Evolutionary conservation across 2,113 vertebrate species (phyloP).

Genomic region (Piliocolobus tephrosceles): DNA sequence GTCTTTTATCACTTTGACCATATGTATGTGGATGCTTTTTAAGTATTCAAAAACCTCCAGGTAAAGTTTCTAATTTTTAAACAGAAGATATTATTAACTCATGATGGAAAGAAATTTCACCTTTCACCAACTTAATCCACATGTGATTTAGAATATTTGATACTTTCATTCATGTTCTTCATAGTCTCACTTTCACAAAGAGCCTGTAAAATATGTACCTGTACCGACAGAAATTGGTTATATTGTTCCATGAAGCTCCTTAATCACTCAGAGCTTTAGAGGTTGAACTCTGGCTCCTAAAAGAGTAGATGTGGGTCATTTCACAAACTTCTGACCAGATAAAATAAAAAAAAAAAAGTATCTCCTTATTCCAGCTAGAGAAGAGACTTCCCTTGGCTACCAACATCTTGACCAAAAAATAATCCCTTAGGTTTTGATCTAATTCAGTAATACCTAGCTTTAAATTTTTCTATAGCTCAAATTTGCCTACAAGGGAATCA

Average conservation of each 20-base stretch:
- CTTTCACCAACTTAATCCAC: constrained; percentile 87
- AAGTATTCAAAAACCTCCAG: constrained; percentile 69
- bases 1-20: constrained; percentile 84
- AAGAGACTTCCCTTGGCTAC: neutral
- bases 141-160: constrained; percentile 82
- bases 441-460: neutral
- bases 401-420: neutral
- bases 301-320: neutral
- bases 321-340: neutral
- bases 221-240: neutral
- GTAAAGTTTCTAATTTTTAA: constrained; percentile 81
- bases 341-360: neutral
- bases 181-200: constrained; percentile 78
- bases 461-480: neutral
- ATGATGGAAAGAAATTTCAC: constrained; percentile 82
- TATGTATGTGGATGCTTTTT: constrained; percentile 33
- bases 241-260: neutral
- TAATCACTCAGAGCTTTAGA: neutral
- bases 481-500: neutral
- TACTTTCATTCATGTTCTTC: constrained; percentile 84
- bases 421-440: neutral
- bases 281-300: neutral
- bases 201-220: constrained; percentile 24
- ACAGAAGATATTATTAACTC: constrained; percentile 84
- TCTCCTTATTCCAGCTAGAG: neutral